Evolutionary conservation across 2,888 invertebrate genomes (phyloP).

Genomic region (Drosophila buzzatii): DNA sequence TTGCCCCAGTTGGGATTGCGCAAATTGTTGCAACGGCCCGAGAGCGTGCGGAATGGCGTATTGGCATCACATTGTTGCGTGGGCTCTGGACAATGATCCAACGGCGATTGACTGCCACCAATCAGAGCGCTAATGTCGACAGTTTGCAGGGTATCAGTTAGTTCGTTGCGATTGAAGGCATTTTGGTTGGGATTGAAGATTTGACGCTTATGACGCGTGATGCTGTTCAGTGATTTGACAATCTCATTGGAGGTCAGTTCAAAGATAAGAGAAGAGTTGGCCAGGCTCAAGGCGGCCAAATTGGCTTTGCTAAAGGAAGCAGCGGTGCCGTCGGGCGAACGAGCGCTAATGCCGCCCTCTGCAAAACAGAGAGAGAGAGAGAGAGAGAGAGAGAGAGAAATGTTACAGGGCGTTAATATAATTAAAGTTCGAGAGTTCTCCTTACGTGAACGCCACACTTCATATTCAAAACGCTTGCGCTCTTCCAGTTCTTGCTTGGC

Average conservation of each 20-base stretch:
- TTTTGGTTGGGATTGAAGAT: conserved; percentile 89
- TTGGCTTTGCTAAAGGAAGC: conserved; percentile 96
- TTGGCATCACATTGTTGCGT: conserved; percentile 90
- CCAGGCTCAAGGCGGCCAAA: conserved; percentile 91
- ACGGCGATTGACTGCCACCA: conserved; percentile 51
- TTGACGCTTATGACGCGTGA: conserved; percentile 89
- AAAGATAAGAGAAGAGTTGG: conserved; percentile 94
- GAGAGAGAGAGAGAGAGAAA: neutral
- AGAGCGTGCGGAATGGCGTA: conserved; percentile 89
- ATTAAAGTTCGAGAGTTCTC: conserved; percentile 34
- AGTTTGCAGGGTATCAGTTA: conserved; percentile 91
- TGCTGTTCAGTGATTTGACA: conserved; percentile 87
- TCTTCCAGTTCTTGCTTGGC: conserved; percentile 92
- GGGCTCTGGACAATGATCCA: conserved; percentile 89
- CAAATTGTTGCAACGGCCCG: conserved; percentile 95
- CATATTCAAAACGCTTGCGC: conserved; percentile 92
- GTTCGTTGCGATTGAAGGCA: conserved; percentile 87
- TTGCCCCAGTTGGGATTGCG: conserved; percentile 93
- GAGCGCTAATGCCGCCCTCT: conserved; percentile 94
- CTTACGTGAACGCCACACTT: conserved; percentile 91
- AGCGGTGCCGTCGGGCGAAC: conserved; percentile 93
- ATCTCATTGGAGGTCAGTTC: conserved; percentile 95
- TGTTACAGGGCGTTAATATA: neutral
- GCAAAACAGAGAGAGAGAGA: conserved; percentile 53
- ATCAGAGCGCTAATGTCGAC: conserved; percentile 91